Conservation (phyloP, 2,888 invertebrate species). For the Caenorhabditis sp. region DNA sequence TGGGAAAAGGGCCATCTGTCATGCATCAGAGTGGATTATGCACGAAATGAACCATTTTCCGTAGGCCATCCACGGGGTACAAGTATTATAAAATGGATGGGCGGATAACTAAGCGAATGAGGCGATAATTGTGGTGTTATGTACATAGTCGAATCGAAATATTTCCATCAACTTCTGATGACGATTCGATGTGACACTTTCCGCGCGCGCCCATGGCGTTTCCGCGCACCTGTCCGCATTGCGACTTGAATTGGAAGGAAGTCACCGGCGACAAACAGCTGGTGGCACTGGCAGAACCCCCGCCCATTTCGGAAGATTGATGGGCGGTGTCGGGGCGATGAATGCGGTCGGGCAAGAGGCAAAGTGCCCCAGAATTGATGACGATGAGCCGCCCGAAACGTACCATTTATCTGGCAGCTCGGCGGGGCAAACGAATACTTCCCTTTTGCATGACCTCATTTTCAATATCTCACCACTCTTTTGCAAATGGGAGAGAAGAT, state of each 20-base stretch:
- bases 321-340: slow-evolving; percentile 35
- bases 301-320: slow-evolving; percentile 32
- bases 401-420: slow-evolving; percentile 21
- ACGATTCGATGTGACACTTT: slow-evolving; percentile 39
- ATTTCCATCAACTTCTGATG: slow-evolving; percentile 38
- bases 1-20: slow-evolving; percentile 49
- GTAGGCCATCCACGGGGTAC: slow-evolving; percentile 9
- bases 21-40: slow-evolving; percentile 45
- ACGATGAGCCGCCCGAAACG: slow-evolving; percentile 26
- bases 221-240: slow-evolving; percentile 45
- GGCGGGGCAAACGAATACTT: background rate
- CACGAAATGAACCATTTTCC: slow-evolving; percentile 35
- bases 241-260: slow-evolving; percentile 6
- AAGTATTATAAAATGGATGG: slow-evolving; percentile 38
- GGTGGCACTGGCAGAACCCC: slow-evolving; percentile 8
- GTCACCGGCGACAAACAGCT: slow-evolving; percentile 36
- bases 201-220: slow-evolving; percentile 4
- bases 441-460: slow-evolving; percentile 11
- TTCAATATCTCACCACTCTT: slow-evolving; percentile 1
- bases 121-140: slow-evolving; percentile 55
- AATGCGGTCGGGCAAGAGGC: no score
- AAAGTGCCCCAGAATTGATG: slow-evolving; percentile 44
- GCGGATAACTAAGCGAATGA: slow-evolving; percentile 21
- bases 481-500: background rate
- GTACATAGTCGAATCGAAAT: slow-evolving; percentile 30